Evolutionary conservation across 2,113 vertebrate species (phyloP).

Genomic region (Colius striatus): DNA sequence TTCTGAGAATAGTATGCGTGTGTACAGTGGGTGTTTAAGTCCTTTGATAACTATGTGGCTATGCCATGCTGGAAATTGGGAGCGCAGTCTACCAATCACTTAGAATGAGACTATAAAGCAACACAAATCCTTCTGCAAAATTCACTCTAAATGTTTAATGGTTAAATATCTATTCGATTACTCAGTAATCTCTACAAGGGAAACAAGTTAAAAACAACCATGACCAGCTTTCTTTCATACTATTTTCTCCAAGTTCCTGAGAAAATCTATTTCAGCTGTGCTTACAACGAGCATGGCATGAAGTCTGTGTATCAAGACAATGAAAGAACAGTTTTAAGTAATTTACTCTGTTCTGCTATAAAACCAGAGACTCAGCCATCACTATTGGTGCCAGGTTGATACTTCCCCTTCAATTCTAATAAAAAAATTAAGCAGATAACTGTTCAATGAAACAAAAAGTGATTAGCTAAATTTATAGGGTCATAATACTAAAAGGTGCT

Average conservation of each 20-base stretch:
- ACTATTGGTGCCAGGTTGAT: not conserved
- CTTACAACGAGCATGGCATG: not conserved
- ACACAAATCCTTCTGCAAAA: not conserved
- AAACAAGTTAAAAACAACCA: not conserved
- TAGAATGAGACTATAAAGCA: not conserved
- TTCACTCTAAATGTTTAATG: not conserved
- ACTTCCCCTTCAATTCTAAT: not conserved
- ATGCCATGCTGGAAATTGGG: not conserved
- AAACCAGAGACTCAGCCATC: not conserved
- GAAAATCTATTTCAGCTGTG: not conserved
- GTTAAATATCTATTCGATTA: not conserved
- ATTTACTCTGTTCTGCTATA: not conserved
- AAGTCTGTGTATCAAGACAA: not conserved
- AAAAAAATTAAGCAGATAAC: not conserved
- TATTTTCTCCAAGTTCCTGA: not conserved
- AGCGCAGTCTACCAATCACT: fast-evolving
- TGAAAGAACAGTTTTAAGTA: not conserved
- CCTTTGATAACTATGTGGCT: not conserved
- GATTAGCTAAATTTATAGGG: not conserved
- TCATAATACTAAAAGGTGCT: not conserved
- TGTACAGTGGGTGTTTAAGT: not conserved
- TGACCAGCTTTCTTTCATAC: not conserved
- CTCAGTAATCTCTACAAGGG: not conserved
- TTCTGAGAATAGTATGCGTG: not conserved
- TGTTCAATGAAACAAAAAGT: not conserved